Evolutionary conservation across 2,888 invertebrate species (phyloP).

Genomic region (Netelia melanura): DNA sequence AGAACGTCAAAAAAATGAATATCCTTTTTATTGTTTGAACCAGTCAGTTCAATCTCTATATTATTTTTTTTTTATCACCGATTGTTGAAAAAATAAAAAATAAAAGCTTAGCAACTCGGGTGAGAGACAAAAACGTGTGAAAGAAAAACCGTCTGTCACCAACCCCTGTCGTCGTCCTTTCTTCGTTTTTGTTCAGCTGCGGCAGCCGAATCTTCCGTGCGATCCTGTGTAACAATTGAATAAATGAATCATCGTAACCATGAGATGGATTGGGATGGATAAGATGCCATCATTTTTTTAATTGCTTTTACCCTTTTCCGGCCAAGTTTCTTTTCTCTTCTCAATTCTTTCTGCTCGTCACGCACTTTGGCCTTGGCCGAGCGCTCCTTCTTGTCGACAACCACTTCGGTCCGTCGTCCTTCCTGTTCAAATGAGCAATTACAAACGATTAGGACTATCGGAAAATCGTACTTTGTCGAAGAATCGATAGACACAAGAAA

Average conservation of each 20-base stretch:
- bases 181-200: constrained; percentile 91
- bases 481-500: constrained; percentile 61
- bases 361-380: constrained; percentile 84
- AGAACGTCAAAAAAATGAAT: constrained; percentile 53
- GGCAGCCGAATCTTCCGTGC: constrained; percentile 89
- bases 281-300: constrained; percentile 14
- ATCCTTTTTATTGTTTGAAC: constrained; percentile 57
- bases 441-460: constrained; percentile 58
- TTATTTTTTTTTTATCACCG: constrained; percentile 37
- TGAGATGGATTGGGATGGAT: constrained; percentile 6
- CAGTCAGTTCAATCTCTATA: constrained; percentile 35
- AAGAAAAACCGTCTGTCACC: constrained; percentile 68
- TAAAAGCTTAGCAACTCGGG: constrained; percentile 40
- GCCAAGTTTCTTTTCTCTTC: constrained; percentile 93
- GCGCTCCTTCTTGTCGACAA: constrained; percentile 82
- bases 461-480: neutral
- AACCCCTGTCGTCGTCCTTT: constrained; percentile 93
- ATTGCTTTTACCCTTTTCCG: constrained; percentile 90
- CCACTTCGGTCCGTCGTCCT: constrained; percentile 79
- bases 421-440: constrained; percentile 74
- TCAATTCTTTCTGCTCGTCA: constrained; percentile 92
- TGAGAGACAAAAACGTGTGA: constrained; percentile 21
- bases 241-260: constrained; percentile 12
- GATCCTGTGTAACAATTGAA: constrained; percentile 86
- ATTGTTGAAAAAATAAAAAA: constrained; percentile 48